Evolutionary conservation across 2,797 vertebrate species (phyloP).

Genomic region (Miopithecus talapoin): DNA sequence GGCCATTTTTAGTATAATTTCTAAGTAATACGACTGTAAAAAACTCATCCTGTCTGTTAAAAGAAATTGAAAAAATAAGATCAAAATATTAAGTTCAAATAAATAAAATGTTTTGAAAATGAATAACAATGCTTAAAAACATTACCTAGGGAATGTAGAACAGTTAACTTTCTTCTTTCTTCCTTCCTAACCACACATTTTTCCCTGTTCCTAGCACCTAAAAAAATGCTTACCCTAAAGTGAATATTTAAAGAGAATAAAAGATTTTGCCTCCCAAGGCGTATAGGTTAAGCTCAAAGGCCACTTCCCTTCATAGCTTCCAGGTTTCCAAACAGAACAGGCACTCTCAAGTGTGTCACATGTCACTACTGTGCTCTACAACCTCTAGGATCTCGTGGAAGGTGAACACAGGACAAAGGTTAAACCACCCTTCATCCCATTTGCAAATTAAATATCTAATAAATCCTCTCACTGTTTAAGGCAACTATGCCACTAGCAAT

Average conservation of each 20-base stretch:
- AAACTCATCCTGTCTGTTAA: neutral
- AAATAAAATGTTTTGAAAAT: neutral
- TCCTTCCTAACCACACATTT: neutral
- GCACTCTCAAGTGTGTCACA: accelerated
- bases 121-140: neutral
- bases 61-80: neutral
- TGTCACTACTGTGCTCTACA: accelerated
- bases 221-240: neutral
- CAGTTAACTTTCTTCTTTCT: neutral
- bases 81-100: neutral
- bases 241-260: neutral
- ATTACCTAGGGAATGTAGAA: neutral
- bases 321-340: neutral
- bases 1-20: neutral
- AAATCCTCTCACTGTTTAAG: slow-evolving; percentile 63
- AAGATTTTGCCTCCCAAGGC: neutral
- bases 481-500: neutral
- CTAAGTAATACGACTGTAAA: neutral
- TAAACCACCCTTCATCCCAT: neutral
- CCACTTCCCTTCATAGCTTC: neutral
- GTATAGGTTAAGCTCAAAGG: accelerated
- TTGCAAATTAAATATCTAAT: slow-evolving; percentile 43
- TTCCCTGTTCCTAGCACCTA: neutral
- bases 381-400: neutral
- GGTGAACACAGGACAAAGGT: neutral